These are phyloP conservation scores for Dascillus cervinus DNA, from an alignment of 2,888 invertebrate genomes.

Conservation along the genomic window DNA sequence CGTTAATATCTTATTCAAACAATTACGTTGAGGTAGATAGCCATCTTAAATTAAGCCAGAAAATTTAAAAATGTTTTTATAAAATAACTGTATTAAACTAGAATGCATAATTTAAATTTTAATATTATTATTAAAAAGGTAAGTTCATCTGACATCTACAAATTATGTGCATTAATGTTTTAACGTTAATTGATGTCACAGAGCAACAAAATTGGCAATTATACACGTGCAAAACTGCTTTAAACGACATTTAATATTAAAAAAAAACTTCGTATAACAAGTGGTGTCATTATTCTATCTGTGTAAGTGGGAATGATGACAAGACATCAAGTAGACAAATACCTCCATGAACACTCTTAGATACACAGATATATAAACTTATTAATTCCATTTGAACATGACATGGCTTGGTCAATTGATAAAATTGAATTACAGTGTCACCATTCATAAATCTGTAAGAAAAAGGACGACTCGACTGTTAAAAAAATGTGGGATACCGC, in stretches of 20 bases:
- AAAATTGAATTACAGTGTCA: constrained; percentile 28
- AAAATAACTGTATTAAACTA: no score
- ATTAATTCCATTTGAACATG: constrained; percentile 21
- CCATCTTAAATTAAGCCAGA: no score
- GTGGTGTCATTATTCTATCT: constrained; percentile 25
- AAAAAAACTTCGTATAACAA: constrained; percentile 14
- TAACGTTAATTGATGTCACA: no score
- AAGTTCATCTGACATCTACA: no score
- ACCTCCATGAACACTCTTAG: constrained; percentile 15
- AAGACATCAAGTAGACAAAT: constrained; percentile 9
- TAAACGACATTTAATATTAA: constrained; percentile 9
- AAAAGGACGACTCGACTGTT: constrained; percentile 25
- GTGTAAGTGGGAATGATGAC: constrained; percentile 18
- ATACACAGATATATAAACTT: no score
- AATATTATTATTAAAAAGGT: no score
- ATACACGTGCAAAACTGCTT: constrained; percentile 18
- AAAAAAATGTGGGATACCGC: constrained; percentile 28
- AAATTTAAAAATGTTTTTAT: no score
- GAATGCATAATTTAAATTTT: no score
- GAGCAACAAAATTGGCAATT: no score
- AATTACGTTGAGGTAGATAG: no score
- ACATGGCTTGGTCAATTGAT: constrained; percentile 25
- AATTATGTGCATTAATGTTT: no score
- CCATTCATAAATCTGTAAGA: constrained; percentile 25
- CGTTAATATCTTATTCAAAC: no score